Conservation (phyloP, 2,113 vertebrate genomes). For the Hippocampus guttulatus region DNA sequence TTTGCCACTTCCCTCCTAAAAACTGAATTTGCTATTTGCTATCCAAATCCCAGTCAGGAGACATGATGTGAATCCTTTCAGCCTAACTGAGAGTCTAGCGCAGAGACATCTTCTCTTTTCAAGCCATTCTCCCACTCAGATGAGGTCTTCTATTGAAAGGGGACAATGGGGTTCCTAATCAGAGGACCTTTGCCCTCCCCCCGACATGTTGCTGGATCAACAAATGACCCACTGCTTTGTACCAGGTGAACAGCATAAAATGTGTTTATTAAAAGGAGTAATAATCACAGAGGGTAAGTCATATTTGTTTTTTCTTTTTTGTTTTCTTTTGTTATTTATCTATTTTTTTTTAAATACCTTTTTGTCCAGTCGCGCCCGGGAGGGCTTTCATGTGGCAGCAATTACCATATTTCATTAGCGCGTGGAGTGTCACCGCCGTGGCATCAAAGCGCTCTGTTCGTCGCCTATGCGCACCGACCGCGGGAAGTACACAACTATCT, state of each 20-base stretch:
- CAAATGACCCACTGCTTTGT: conserved; percentile 63
- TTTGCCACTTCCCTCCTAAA: not conserved
- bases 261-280: conserved; percentile 71
- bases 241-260: conserved; percentile 57
- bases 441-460: conserved; percentile 73
- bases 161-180: conserved; percentile 59
- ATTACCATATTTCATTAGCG: conserved; percentile 80
- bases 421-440: conserved; percentile 68
- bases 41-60: not conserved
- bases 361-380: conserved; percentile 45
- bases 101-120: not conserved
- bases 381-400: conserved; percentile 72
- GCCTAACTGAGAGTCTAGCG: not conserved
- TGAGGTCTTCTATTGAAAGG: conserved; percentile 28
- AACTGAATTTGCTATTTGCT: not conserved
- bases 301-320: conserved; percentile 74
- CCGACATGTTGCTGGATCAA: conserved; percentile 56
- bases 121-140: conserved; percentile 7
- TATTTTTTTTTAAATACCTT: conserved; percentile 57
- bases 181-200: conserved; percentile 54
- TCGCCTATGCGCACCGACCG: conserved; percentile 54
- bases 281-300: conserved; percentile 71
- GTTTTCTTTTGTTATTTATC: too few species aligned
- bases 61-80: not conserved
- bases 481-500: conserved; percentile 71